Percentiles rank a stretch among this genome's conserved stretches.
Conservation (phyloP, 53 echinoderm and acorn worm genomes). For the Henricia sp. region DNA sequence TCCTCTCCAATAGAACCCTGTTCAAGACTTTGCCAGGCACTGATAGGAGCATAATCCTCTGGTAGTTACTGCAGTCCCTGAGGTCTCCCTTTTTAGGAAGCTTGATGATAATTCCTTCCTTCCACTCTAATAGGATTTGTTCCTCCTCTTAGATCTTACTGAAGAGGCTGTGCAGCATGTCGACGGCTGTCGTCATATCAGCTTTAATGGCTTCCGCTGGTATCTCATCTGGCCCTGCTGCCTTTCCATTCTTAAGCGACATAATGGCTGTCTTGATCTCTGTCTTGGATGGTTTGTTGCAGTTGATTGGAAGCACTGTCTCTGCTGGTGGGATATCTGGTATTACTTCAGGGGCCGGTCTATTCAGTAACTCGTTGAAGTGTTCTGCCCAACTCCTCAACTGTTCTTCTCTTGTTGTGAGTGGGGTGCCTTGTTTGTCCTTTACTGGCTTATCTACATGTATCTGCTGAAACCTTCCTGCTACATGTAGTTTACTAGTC, state of each 20-base stretch:
- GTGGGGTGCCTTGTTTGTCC: slow-evolving; percentile 24
- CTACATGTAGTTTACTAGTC: slow-evolving; percentile 33
- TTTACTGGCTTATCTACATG: slow-evolving; percentile 48
- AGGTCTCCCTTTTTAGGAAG: slow-evolving; percentile 48
- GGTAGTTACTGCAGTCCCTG: slow-evolving; percentile 19
- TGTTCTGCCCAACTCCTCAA: slow-evolving; percentile 43
- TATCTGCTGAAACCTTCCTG: slow-evolving; percentile 13
- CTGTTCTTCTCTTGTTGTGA: slow-evolving; percentile 19
- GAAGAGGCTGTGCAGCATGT: not conserved
- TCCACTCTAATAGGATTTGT: slow-evolving; percentile 20
- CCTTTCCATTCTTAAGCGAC: not conserved
- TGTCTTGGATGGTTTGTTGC: not conserved
- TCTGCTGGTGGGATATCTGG: slow-evolving; percentile 40
- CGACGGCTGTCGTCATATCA: not conserved
- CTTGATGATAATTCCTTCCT: slow-evolving; percentile 44
- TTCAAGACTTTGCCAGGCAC: slow-evolving; percentile 28
- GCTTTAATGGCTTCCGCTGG: slow-evolving; percentile 47
- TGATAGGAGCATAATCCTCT: slow-evolving; percentile 29
- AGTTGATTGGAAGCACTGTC: slow-evolving; percentile 3
- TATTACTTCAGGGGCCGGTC: slow-evolving; percentile 24
- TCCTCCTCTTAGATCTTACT: slow-evolving; percentile 26
- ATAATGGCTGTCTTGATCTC: slow-evolving; percentile 29
- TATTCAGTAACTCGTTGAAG: slow-evolving; percentile 46
- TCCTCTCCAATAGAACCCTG: slow-evolving; percentile 34
- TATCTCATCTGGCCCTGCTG: slow-evolving; percentile 38